Evolutionary conservation across 1,140 invertebrate species (phyloP), one percentile per base, ranked within the genome.

Genomic region (Dryas iulia): DNA sequence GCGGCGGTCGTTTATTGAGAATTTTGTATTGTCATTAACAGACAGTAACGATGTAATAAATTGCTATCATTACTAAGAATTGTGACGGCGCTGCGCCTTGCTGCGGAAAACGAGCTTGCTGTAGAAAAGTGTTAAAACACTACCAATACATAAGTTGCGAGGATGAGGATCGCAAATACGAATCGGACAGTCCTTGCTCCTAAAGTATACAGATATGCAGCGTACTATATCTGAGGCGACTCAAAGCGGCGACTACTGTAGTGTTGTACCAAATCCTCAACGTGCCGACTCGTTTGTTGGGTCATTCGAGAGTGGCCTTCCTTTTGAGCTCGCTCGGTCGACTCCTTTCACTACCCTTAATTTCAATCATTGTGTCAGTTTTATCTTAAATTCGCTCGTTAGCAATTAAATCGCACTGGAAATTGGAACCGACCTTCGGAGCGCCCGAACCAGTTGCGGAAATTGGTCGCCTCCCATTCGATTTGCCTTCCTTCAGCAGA

Each of bases 271-370:
- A 66, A 66, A 66, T 66, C 56, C 57, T 60, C 47, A 24, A 54
- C n/a, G 25, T 35, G 39, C 25, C 10, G 28, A 66, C 18, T 60
- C 57, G 65, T 67, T 60, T 14, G 65, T 12, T 35, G 39, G 65
- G 63, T 58, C 63, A 57, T 39, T 65, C 57, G 65, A 67, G 65
- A 59, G 35, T 39, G 65, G 58, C 65, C 65, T 67, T 67, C 65
- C 63, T 58, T 65, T 65, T 58, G 30, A 65, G 63, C 31, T 35
- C 12, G 66, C 39, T 59, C 61, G 60, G 54, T 56, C 69, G 69
- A 69, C 69, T 57, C 69, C 69, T 71, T 71, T 71, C 69, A 71
- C 69, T 71, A 71, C 69, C 69, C 69, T 71, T 71, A 71, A 66
- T 71, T 61, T 61, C 26, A 63, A 69, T 69, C 61, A 58, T 47